These are phyloP conservation scores for Epirrhoe alternata DNA, from an alignment of 2,888 invertebrate genomes.

Conservation along the genomic window DNA sequence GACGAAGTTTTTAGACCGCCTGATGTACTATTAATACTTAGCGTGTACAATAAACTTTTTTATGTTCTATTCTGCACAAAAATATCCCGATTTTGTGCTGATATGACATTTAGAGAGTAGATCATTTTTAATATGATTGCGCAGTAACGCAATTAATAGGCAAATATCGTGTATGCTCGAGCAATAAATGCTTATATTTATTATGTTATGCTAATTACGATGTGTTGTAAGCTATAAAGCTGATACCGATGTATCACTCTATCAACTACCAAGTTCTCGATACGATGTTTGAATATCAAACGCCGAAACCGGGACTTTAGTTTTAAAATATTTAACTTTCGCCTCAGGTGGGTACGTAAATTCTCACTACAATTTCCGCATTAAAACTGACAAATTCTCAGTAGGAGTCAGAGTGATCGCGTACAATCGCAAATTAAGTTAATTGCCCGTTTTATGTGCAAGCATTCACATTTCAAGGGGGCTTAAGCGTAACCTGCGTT, in stretches of 20 bases:
- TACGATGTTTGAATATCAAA: constrained; percentile 40
- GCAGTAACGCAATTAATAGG: constrained; percentile 18
- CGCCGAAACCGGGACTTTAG: constrained; percentile 39
- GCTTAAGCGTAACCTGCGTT: constrained; percentile 17
- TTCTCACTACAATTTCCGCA: constrained; percentile 53
- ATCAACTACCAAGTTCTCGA: constrained; percentile 12
- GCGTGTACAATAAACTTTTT: no score
- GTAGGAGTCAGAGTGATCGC: constrained; percentile 16
- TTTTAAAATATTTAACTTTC: constrained; percentile 52
- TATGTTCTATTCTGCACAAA: no score
- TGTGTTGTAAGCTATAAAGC: constrained; percentile 7
- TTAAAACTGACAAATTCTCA: constrained; percentile 30
- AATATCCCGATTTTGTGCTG: no score
- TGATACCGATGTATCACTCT: constrained; percentile 9
- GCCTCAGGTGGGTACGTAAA: constrained; percentile 43
- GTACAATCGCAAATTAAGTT: constrained; percentile 37
- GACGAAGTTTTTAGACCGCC: no score
- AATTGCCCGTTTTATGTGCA: constrained; percentile 40
- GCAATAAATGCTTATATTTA: constrained; percentile 18
- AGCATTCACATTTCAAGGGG: constrained; percentile 50
- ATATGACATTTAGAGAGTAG: not conserved
- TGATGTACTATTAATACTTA: no score
- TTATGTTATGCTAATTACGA: constrained; percentile 6
- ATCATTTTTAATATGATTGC: not conserved
- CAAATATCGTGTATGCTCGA: constrained; percentile 24